Percentiles rank a stretch among this genome's conserved stretches.
phyloP scores from a whole-genome alignment of 2,113 vertebrate genomes.

The Passer domesticus region DNA sequence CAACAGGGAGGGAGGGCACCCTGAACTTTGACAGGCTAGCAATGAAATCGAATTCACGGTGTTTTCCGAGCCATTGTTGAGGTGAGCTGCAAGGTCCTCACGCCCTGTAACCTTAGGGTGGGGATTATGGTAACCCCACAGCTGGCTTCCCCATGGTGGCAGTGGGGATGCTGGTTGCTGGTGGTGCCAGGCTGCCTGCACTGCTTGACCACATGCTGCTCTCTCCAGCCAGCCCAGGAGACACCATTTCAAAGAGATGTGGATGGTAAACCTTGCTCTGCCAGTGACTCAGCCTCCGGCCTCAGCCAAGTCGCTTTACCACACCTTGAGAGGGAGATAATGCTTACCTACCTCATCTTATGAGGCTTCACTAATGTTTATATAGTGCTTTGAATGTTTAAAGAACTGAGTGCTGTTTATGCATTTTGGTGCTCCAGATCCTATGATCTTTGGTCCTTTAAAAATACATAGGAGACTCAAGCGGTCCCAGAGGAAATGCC shows the following conservation, averaged over 20 bases:
- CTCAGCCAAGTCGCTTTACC: conserved; percentile 18
- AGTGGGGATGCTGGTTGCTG: neutral
- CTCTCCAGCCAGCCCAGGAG: neutral
- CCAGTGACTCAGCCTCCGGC: conserved; percentile 1
- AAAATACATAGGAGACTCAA: neutral
- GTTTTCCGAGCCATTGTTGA: accelerated
- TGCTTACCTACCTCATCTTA: conserved; percentile 37
- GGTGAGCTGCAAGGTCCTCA: neutral
- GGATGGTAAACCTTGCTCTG: conserved; percentile 31
- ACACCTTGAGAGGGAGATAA: conserved; percentile 53
- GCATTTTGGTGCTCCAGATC: neutral
- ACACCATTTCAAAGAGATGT: neutral
- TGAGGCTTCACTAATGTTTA: conserved; percentile 47
- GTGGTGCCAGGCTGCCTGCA: neutral
- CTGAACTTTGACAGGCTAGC: neutral
- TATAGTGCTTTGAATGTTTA: conserved; percentile 31
- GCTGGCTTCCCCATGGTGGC: neutral
- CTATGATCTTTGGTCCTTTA: conserved; percentile 2
- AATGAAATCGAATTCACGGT: neutral
- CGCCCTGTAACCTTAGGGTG: accelerated
- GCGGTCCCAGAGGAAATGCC: neutral
- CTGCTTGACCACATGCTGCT: neutral
- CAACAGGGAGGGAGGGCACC: accelerated
- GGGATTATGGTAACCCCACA: neutral
- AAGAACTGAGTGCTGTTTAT: conserved; percentile 16